Evolutionary conservation across 2,888 invertebrate genomes (phyloP), one percentile per base, ranked within the genome.

Genomic region (Aproaerema taeniolella): DNA sequence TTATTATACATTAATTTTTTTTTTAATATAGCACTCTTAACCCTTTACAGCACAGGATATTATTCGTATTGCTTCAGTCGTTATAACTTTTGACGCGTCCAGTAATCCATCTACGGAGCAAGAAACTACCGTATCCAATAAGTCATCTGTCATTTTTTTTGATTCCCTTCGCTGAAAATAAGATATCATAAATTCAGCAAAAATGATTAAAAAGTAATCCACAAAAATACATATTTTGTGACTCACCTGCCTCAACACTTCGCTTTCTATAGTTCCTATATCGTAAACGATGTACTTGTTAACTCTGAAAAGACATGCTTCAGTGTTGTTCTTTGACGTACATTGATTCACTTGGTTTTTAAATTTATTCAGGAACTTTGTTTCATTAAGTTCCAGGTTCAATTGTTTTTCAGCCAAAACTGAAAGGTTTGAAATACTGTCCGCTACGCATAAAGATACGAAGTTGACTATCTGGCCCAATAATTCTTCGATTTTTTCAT

Each of bases 71-170:
- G 58, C 50, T 52, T 64, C 63, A 31, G 43, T 45, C 0, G 61
- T 49, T 9, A 71, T 56, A 8, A 47, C 44, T 24, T 50, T 42
- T 1, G 68, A 53, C 10, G 67, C 63, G 10, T 61, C 54, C 10
- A 64, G 49, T 2, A 72, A 37, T n/a, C 69, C 67, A 17, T 67
- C 50, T 6, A 62, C 50, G 3, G 65, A 55, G 38, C 74, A 75
- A 5, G 45, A 30, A 8, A 64, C 38, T 2, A 72, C 47, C 1
- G 55, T 47, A 2, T 58, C 55, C 40, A 66, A 55, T 14, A 67
- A 45, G 26, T 66, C 59, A 37, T 67, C 67, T 28, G 53, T 42
- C 10, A 58, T 20, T 24, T 41, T 50, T 50, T 61, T 67, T 14
- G 58, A 43, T 32, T 53, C 52, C 25, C 51, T 38, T 41, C 54